Conservation (phyloP, 2,113 vertebrate genomes). For the Cyprinodon brontotheroides region DNA sequence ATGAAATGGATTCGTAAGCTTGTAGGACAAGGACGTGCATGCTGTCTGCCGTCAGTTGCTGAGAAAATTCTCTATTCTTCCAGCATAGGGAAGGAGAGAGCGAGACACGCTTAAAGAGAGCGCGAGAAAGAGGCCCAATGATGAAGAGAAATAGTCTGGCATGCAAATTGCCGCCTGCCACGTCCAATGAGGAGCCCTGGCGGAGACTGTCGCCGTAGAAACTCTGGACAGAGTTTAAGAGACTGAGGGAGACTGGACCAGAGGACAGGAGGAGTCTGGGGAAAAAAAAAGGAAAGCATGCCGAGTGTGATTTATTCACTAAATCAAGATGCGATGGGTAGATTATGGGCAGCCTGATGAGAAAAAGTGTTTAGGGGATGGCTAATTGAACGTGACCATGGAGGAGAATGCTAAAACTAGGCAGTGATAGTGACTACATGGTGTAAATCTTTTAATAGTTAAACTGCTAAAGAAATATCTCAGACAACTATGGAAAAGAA, state of each 20-base stretch:
- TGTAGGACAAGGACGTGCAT: slow-evolving; percentile 85
- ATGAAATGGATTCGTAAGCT: slow-evolving; percentile 87
- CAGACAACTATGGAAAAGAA: background rate
- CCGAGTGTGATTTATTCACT: slow-evolving; percentile 79
- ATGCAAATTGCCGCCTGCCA: slow-evolving; percentile 82
- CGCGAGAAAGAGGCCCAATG: slow-evolving; percentile 73
- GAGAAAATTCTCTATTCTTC: slow-evolving; percentile 83
- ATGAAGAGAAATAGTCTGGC: slow-evolving; percentile 81
- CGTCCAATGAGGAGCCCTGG: slow-evolving; percentile 75
- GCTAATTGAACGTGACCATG: slow-evolving; percentile 77
- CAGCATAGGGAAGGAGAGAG: slow-evolving; percentile 60
- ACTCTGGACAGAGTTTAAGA: slow-evolving; percentile 74
- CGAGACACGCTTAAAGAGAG: slow-evolving; percentile 50
- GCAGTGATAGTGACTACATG: slow-evolving; percentile 48
- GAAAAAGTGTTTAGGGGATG: slow-evolving; percentile 69
- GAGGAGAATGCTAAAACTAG: slow-evolving; percentile 67
- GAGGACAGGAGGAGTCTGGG: slow-evolving; percentile 65
- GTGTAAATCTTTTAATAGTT: slow-evolving; percentile 53
- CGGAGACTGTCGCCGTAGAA: slow-evolving; percentile 78
- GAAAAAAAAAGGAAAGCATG: slow-evolving; percentile 52
- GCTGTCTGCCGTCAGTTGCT: slow-evolving; percentile 79
- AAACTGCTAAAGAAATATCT: slow-evolving; percentile 21
- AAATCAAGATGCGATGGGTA: slow-evolving; percentile 77
- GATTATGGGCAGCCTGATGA: slow-evolving; percentile 76
- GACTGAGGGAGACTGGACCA: slow-evolving; percentile 63